Percentiles rank a stretch among this genome's conserved stretches.
phyloP scores from a whole-genome alignment of 2,113 vertebrate genomes.

The Cephalopterus ornatus region DNA sequence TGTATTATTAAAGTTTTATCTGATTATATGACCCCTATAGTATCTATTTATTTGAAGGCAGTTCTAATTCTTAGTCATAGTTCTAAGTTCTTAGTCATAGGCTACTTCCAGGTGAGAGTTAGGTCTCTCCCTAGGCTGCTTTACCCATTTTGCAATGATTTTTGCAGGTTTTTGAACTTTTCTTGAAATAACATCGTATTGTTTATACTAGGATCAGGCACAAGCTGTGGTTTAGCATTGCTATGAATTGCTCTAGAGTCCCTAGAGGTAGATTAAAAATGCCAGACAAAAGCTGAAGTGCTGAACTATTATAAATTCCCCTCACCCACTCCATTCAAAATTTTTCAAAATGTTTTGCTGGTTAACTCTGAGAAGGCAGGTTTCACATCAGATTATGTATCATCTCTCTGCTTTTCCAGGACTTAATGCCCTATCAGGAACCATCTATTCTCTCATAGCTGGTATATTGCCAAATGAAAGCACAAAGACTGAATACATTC shows the following conservation, averaged over 20 bases:
- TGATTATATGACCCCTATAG: neutral
- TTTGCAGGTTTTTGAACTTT: neutral
- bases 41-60: neutral
- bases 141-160: neutral
- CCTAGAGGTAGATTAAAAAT: neutral
- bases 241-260: neutral
- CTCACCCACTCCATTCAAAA: neutral
- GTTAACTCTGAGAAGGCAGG: neutral
- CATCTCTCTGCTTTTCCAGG: neutral
- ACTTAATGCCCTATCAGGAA: neutral
- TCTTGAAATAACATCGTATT: neutral
- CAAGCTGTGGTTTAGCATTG: neutral
- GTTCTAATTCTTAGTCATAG: neutral
- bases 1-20: neutral
- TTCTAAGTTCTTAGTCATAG: neutral
- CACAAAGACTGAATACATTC: conserved; percentile 23
- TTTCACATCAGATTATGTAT: conserved; percentile 12
- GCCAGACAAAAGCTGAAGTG: neutral
- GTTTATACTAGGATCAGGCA: neutral
- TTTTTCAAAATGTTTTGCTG: neutral
- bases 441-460: neutral
- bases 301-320: neutral
- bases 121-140: neutral
- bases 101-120: neutral
- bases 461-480: neutral